These are phyloP conservation scores for Spermophilus dauricus DNA, from an alignment of 2,113 vertebrate species.

Conservation along the genomic window DNA sequence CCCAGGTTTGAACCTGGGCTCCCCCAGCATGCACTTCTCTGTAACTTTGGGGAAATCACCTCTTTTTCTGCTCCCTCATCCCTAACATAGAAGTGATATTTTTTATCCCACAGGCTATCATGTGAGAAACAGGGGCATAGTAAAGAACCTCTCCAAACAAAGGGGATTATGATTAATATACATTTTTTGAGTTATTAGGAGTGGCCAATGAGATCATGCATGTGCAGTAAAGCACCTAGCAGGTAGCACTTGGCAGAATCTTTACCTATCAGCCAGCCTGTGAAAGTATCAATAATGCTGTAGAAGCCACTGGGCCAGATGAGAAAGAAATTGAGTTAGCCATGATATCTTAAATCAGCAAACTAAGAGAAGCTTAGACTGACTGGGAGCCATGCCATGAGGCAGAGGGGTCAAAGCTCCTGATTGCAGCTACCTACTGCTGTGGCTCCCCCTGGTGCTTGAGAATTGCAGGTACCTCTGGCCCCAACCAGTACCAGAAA, in stretches of 20 bases:
- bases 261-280: background rate
- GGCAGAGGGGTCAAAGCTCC: background rate
- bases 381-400: background rate
- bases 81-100: background rate
- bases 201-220: background rate
- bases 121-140: background rate
- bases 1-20: slow-evolving; percentile 72
- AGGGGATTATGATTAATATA: background rate
- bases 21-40: background rate
- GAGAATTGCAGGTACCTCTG: background rate
- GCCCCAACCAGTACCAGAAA: background rate
- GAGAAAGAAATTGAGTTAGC: slow-evolving; percentile 30
- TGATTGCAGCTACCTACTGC: background rate
- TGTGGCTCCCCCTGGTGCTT: slow-evolving; percentile 29
- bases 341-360: background rate
- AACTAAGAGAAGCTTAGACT: background rate
- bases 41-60: background rate
- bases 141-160: background rate
- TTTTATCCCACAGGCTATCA: background rate
- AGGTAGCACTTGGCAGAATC: background rate
- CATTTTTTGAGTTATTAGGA: background rate
- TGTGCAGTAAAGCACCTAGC: slow-evolving; percentile 28
- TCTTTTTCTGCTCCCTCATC: slow-evolving; percentile 4
- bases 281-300: slow-evolving; percentile 11
- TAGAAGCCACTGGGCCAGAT: slow-evolving; percentile 16